Evolutionary conservation across 2,113 vertebrate genomes (phyloP).

Genomic region (Clarias magur): DNA sequence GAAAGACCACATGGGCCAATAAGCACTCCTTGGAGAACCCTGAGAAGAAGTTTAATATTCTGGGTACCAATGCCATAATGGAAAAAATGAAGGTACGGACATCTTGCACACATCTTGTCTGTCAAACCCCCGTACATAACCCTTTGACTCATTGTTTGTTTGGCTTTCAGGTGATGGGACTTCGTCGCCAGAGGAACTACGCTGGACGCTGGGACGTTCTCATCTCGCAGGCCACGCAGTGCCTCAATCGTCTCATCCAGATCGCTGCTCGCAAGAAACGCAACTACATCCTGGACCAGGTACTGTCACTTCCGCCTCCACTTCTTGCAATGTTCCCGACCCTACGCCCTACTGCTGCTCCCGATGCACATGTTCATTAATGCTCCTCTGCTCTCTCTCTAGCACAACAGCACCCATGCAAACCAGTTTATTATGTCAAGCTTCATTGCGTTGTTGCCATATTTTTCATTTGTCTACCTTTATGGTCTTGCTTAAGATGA

Average conservation of each 20-base stretch:
- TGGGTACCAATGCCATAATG: conserved; percentile 86
- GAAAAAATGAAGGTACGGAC: conserved; percentile 81
- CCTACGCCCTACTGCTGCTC: conserved; percentile 40
- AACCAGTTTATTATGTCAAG: conserved; percentile 36
- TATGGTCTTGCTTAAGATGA: conserved; percentile 32
- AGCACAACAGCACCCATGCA: conserved; percentile 47
- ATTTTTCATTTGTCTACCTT: conserved; percentile 43
- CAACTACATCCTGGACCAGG: conserved; percentile 87
- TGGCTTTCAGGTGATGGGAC: conserved; percentile 75
- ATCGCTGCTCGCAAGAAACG: conserved; percentile 82
- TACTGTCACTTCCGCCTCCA: conserved; percentile 53
- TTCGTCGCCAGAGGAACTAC: conserved; percentile 81
- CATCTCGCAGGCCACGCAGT: conserved; percentile 84
- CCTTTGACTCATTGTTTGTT: too few species aligned
- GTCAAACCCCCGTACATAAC: too few species aligned
- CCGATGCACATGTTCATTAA: conserved; percentile 56
- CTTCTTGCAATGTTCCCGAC: conserved; percentile 6
- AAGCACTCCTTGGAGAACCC: conserved; percentile 78
- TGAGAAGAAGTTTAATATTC: conserved; percentile 80
- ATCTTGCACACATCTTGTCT: background rate
- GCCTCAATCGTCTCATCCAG: conserved; percentile 84
- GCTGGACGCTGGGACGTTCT: conserved; percentile 83
- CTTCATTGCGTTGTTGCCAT: conserved; percentile 45
- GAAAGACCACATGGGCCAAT: conserved; percentile 82
- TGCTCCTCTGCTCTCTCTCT: conserved; percentile 48